These are phyloP conservation scores for Drosophila varians DNA, from an alignment of 1,140 invertebrate species.

Conservation along the genomic window DNA sequence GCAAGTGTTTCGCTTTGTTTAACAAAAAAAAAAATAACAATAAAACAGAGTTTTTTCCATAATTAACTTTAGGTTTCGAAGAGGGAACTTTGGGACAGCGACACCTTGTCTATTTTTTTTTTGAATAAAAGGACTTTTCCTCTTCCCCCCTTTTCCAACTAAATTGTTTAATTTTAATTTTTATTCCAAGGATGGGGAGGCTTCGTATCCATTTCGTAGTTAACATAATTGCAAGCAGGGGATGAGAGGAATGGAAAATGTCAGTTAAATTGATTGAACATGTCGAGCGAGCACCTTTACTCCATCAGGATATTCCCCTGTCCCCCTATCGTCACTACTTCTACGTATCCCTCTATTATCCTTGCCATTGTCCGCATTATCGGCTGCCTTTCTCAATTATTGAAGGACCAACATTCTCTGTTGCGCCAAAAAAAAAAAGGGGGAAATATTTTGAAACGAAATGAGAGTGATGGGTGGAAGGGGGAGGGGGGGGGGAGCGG, in stretches of 20 bases:
- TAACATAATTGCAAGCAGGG: constrained; percentile 28
- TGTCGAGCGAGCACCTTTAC: constrained; percentile 31
- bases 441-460: neutral
- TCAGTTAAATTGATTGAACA: constrained; percentile 62
- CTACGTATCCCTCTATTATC: neutral
- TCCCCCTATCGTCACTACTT: too few relatives aligned
- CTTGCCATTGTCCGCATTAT: neutral
- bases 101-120: too few relatives aligned
- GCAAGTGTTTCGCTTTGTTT: constrained; percentile 54
- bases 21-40: constrained; percentile 13
- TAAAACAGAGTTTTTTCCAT: too few relatives aligned
- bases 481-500: too few relatives aligned
- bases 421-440: constrained; percentile 3
- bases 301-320: neutral
- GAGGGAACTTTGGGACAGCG: too few relatives aligned
- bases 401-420: constrained; percentile 18
- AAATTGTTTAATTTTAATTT: too few relatives aligned
- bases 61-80: constrained; percentile 31
- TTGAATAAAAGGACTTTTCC: too few relatives aligned
- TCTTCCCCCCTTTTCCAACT: neutral
- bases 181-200: too few relatives aligned
- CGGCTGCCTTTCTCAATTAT: constrained; percentile 21
- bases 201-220: constrained; percentile 20
- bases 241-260: constrained; percentile 30
- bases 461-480: neutral